Evolutionary conservation across 1,140 invertebrate species (phyloP), one percentile per base, ranked within the genome.

Genomic region (Drosophila varians): DNA sequence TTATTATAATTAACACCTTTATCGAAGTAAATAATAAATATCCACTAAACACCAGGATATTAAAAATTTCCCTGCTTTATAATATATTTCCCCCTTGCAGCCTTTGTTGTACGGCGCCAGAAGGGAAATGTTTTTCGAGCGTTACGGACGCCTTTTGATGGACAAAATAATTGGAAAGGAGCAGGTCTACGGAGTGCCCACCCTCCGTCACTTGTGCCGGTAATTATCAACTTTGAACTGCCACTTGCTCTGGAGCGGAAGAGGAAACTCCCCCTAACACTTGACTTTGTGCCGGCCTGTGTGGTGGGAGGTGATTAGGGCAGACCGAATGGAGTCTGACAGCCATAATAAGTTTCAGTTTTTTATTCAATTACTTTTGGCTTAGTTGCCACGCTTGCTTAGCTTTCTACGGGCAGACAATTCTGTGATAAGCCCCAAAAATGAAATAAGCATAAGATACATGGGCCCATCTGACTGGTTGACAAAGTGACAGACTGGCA

Each of bases 121-220:
- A 57, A 93, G 92, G 9, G 92, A 93, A 60, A 90, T 93, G 12
- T 91, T 94, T 9, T 91, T 94, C 49, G 93, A 95, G 65, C 94
- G 93, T 72, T 96, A 95, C 88, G 92, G 92, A 0, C 92, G 93
- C 53, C 92, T 96, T 42, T 83, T 95, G 16, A 90, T 93, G 53
- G 93, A 93, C 68, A 93, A 94, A 82, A 89, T 96, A 9, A 91
- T 96, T 66, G 72, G 53, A 16, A 79, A 72, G 45, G 86, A 91
- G 21, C 88, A 90, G 73, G 89, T 91, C 21, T 91, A 83, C 55
- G 90, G 90, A 12, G 90, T 92, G 31, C 84, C 90, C 21, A 77
- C 92, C 55, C 77, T 95, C 34, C 94, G 94, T 68, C 94, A 95
- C 90, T 84, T 94, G 4, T 93, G 93, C 62, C 89, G 90, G 90